Conservation (phyloP, 2,888 invertebrate genomes). For the Megalurothrips usitatus region DNA sequence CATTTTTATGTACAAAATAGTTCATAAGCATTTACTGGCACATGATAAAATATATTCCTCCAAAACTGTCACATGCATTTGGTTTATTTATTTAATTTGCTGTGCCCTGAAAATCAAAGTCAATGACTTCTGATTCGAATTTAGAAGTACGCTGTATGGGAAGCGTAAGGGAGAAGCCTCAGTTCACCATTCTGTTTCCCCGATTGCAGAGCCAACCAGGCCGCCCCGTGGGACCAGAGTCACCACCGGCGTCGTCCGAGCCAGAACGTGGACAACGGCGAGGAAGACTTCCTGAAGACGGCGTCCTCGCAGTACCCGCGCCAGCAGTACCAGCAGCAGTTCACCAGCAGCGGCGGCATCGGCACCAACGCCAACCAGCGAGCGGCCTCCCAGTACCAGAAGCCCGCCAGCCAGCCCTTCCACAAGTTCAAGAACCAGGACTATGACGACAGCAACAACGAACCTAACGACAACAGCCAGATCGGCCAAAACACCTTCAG, state of each 20-base stretch:
- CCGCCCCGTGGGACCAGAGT: background rate
- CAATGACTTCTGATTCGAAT: too few species aligned
- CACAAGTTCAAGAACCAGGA: background rate
- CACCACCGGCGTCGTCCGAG: background rate
- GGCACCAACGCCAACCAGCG: background rate
- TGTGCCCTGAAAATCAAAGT: too few species aligned
- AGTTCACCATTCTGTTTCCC: too few species aligned
- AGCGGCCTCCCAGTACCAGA: background rate
- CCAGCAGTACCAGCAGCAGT: conserved; percentile 10
- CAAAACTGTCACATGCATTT: too few species aligned
- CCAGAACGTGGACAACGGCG: background rate
- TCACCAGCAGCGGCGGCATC: background rate
- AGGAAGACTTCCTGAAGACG: conserved; percentile 9
- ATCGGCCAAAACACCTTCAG: background rate
- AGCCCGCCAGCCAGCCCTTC: background rate
- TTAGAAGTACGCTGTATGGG: too few species aligned
- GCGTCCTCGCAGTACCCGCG: background rate
- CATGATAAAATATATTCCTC: too few species aligned
- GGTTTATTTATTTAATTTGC: too few species aligned
- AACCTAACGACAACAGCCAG: background rate
- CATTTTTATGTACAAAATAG: too few species aligned
- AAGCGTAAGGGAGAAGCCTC: too few species aligned
- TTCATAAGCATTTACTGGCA: too few species aligned
- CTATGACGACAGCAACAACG: background rate
- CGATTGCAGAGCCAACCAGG: background rate